Evolutionary conservation across 2,888 invertebrate genomes (phyloP).

Genomic region (Pseudanteris insignis): DNA sequence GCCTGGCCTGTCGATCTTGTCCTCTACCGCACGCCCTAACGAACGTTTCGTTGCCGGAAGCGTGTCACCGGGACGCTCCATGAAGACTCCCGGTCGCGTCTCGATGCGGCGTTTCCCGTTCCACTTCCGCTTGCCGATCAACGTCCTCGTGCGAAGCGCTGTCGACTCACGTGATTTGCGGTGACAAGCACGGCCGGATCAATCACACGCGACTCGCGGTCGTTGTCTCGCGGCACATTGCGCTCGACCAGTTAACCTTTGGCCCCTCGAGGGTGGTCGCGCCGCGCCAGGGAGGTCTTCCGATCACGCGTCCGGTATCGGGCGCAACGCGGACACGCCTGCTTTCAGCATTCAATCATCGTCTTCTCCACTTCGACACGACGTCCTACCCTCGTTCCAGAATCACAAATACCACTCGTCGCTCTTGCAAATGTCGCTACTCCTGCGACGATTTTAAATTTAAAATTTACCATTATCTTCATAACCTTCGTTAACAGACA

Average conservation of each 20-base stretch:
- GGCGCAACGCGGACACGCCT: slow-evolving; percentile 61
- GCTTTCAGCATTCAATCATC: slow-evolving; percentile 63
- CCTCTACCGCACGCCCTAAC: too few relatives aligned
- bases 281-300: slow-evolving; percentile 62
- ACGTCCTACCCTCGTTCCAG: slow-evolving; percentile 8
- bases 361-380: slow-evolving; percentile 49
- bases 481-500: too few relatives aligned
- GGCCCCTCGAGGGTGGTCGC: slow-evolving; percentile 65
- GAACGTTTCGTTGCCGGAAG: background rate
- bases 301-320: slow-evolving; percentile 63
- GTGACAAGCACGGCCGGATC: too few relatives aligned
- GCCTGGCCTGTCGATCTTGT: too few relatives aligned
- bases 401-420: too few relatives aligned
- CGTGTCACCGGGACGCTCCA: background rate
- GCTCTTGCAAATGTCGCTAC: too few relatives aligned
- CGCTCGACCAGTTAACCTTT: slow-evolving; percentile 65
- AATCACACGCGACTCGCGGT: too few relatives aligned
- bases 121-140: background rate
- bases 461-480: too few relatives aligned
- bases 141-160: too few relatives aligned
- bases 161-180: too few relatives aligned
- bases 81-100: background rate
- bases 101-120: background rate
- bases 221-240: slow-evolving; percentile 52
- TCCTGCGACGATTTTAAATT: too few relatives aligned